Evolutionary conservation across 1,140 invertebrate species (phyloP), one percentile per base, ranked within the genome.

Genomic region (Druon quercuslanigerum): DNA sequence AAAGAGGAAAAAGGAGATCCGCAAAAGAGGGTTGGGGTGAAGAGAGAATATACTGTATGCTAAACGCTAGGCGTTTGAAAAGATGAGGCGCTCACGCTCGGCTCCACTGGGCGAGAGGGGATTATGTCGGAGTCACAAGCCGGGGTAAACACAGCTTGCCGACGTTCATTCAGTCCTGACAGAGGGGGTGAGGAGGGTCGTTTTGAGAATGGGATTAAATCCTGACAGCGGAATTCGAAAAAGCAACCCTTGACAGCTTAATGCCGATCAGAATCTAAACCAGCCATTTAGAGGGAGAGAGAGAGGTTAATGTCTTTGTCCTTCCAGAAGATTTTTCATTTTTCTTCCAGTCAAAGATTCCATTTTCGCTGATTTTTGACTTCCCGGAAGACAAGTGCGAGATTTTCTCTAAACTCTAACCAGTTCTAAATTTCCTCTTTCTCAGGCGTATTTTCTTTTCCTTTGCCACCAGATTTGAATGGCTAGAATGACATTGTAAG

Each of bases 231-330:
- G 76, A 86, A 83, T 85, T 83, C 54, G 73, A 82, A 85, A 85
- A 87, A 87, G 81, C 84, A 82, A 83, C 80, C 83, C 85, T 86
- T 85, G 86, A 87, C 86, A 83, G 80, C 85, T 87, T 87, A 87
- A 87, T 87, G 60, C 83, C 83, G 84, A 86, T 87, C 85, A 82
- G 75, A 85, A 83, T 82, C 83, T 85, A 85, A 87, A 81, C 84
- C 81, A 74, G 78, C 83, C 77, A 85, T 87, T 87, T 86, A 85
- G 77, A 74, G 75, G 56, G 51, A 40, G 50, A 72, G 72, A 70
- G 40, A 8, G 13, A n/a, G 19, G 19, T n/a, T 0, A 40, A 14
- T 20, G 19, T 40, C 20, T 13, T 16, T 66, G 12, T 5, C 52
- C 13, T 54, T 54, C 52, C 17, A 60, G 57, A 3, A 40, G 25